A percentile compares a stretch with the other conserved stretches of the same genome.
Conservation (phyloP, 2,797 vertebrate species). For the Rhabdophis nuchalis region DNA sequence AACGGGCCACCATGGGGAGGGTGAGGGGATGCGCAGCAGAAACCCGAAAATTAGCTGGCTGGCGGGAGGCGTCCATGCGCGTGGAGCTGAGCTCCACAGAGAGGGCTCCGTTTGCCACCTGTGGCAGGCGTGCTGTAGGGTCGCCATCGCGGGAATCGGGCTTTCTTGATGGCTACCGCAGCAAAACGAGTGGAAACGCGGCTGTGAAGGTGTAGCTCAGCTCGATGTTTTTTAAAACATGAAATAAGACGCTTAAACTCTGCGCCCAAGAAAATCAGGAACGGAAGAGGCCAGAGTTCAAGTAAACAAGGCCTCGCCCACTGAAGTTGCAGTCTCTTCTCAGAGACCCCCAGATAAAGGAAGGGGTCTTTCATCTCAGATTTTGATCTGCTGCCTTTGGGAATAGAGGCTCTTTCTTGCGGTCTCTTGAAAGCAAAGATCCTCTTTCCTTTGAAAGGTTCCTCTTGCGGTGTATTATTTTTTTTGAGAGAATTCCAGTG, state of each 20-base stretch:
- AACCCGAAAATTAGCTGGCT: no score
- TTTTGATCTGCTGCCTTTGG: not conserved
- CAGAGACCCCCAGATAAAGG: fast-evolving
- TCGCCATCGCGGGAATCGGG: no score
- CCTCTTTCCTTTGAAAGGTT: not conserved
- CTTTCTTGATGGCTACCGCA: not conserved
- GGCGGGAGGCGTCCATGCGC: no score
- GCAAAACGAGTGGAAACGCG: not conserved
- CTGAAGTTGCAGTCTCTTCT: not conserved
- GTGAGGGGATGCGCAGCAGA: no score
- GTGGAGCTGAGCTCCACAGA: no score
- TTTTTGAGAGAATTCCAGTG: not conserved
- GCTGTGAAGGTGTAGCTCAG: slow-evolving; percentile 24
- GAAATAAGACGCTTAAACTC: slow-evolving; percentile 28
- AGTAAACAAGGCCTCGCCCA: fast-evolving
- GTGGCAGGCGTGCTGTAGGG: no score
- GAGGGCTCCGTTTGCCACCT: no score
- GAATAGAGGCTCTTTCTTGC: not conserved
- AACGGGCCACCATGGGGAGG: no score
- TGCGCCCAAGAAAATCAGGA: not conserved
- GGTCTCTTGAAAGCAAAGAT: not conserved
- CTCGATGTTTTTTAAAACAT: slow-evolving; percentile 37
- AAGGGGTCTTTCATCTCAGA: not conserved
- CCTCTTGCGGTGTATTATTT: slow-evolving; percentile 11
- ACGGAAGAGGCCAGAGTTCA: slow-evolving; percentile 27